Evolutionary conservation across 2,797 vertebrate species (phyloP).

Genomic region (Alfaro cultratus): DNA sequence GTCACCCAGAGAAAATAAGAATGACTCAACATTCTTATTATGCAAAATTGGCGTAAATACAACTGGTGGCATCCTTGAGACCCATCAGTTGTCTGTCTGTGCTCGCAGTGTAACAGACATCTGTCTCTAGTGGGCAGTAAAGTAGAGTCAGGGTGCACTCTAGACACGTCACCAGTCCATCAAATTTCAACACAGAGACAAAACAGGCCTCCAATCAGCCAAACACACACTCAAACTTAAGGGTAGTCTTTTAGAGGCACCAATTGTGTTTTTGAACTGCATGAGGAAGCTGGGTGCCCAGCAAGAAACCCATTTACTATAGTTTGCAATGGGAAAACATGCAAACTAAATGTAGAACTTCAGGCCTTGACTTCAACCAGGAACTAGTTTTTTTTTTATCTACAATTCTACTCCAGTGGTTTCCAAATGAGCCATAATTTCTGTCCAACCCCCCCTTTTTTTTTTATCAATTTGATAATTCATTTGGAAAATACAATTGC

Average conservation of each 20-base stretch:
- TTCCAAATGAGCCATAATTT: constrained; percentile 38
- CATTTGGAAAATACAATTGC: not conserved
- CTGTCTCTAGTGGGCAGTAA: too few species aligned
- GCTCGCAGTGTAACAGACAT: too few species aligned
- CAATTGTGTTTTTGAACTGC: not conserved
- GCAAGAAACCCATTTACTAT: not conserved
- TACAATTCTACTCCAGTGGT: constrained; percentile 25
- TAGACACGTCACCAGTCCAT: too few species aligned
- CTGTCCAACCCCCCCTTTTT: constrained; percentile 23
- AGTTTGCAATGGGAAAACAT: not conserved
- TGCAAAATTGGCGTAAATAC: too few species aligned
- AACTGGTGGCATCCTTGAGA: too few species aligned
- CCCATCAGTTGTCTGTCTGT: too few species aligned
- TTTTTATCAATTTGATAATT: constrained; percentile 23
- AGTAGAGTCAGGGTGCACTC: too few species aligned
- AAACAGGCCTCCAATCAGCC: too few species aligned
- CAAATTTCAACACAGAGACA: too few species aligned
- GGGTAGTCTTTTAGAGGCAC: not conserved
- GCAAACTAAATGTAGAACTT: not conserved
- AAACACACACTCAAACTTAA: not conserved
- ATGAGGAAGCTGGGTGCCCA: not conserved
- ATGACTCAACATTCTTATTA: too few species aligned
- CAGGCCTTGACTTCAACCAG: not conserved
- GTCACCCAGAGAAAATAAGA: too few species aligned
- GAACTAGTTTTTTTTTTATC: not conserved